A percentile compares a stretch with the other conserved stretches of the same genome.
phyloP scores from a whole-genome alignment of 2,113 vertebrate genomes.

The Canis aureus region DNA sequence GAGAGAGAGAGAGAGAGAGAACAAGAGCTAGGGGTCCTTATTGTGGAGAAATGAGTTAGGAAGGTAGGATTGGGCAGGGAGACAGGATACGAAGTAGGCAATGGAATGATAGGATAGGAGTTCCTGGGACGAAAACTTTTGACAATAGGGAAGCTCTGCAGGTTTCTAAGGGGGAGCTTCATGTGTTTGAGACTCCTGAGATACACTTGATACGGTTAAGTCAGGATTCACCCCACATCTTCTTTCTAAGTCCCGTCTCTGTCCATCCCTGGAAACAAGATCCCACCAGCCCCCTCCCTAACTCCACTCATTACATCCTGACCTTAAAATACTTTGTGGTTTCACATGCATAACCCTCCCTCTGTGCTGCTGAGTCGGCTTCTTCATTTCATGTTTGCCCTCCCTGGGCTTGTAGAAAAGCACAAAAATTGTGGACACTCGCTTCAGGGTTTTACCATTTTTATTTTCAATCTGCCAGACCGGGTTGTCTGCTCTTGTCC shows the following conservation, averaged over 20 bases:
- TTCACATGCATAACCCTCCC: neutral
- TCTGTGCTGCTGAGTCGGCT: neutral
- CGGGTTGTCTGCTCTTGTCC: neutral
- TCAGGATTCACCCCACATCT: neutral
- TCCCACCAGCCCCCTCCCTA: neutral
- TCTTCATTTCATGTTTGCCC: neutral
- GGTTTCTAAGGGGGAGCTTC: neutral
- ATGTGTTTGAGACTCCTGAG: neutral
- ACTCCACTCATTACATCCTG: neutral
- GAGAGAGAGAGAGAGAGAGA: too few relatives aligned
- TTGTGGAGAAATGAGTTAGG: neutral
- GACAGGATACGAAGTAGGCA: neutral
- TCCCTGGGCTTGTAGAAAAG: neutral
- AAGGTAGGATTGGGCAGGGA: neutral
- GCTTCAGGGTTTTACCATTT: slow-evolving; percentile 23
- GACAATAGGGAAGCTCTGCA: neutral
- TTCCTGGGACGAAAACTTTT: neutral
- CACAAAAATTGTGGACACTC: neutral
- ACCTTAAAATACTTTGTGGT: neutral
- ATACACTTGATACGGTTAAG: neutral
- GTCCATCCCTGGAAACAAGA: neutral
- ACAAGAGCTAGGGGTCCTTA: neutral
- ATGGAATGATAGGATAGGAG: neutral
- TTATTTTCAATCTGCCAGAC: slow-evolving; percentile 60
- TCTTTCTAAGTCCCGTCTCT: neutral